Evolutionary conservation across 1,140 invertebrate genomes (phyloP).

Genomic region (Mycetomoellerius zeteki): DNA sequence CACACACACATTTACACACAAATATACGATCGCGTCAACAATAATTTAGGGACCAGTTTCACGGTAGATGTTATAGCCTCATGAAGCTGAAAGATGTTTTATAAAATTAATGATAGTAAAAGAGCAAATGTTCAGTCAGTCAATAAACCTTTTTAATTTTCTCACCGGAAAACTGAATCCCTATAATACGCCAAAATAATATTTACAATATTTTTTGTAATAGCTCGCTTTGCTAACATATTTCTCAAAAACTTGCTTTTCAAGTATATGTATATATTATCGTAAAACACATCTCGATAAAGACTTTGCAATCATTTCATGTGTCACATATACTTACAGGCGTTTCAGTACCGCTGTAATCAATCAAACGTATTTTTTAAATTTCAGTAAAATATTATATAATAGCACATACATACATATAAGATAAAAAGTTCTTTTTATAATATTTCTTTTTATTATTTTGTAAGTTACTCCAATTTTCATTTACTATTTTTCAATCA

Average conservation of each 20-base stretch:
- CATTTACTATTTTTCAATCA: not conserved
- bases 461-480: conserved; percentile 5
- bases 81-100: not conserved
- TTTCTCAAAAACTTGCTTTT: conserved; percentile 29
- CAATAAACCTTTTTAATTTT: conserved; percentile 9
- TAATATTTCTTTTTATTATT: conserved; percentile 8
- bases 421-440: not conserved
- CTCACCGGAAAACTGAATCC: conserved; percentile 26
- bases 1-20: conserved; percentile 67
- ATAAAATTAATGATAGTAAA: not conserved
- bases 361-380: not conserved
- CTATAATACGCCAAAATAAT: conserved; percentile 18
- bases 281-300: conserved; percentile 3
- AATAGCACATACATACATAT: not conserved
- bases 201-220: conserved; percentile 20
- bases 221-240: conserved; percentile 19
- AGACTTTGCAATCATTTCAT: not conserved
- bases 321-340: not conserved
- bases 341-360: not conserved
- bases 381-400: conserved; percentile 6
- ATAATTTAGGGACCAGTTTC: conserved; percentile 46
- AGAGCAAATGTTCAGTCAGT: not conserved
- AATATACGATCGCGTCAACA: conserved; percentile 23
- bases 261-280: not conserved
- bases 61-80: not conserved